Evolutionary conservation across 1,140 invertebrate species (phyloP).

Genomic region (Saccostrea glomerata): DNA sequence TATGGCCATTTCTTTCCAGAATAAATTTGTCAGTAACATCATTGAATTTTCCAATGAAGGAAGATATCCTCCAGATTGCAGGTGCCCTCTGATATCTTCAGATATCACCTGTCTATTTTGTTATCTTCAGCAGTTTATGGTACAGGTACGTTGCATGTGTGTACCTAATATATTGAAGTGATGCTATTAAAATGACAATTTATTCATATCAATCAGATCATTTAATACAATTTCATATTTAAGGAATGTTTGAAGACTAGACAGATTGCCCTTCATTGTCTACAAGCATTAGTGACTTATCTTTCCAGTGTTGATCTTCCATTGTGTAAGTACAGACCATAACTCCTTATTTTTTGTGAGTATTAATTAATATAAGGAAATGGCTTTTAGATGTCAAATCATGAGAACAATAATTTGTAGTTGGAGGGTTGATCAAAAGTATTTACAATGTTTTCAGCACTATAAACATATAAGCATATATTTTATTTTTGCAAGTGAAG

Average conservation of each 20-base stretch:
- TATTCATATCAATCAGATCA: no score
- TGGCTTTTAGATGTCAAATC: no score
- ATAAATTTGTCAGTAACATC: constrained; percentile 39
- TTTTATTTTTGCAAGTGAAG: no score
- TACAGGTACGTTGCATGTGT: constrained; percentile 41
- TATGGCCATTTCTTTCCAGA: constrained; percentile 28
- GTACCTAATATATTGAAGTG: no score
- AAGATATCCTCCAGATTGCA: constrained; percentile 22
- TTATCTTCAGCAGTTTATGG: constrained; percentile 43
- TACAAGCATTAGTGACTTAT: constrained; percentile 2
- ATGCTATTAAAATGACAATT: no score
- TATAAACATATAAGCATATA: no score
- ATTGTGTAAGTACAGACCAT: constrained; percentile 1
- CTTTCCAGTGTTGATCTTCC: neutral
- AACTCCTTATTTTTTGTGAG: no score
- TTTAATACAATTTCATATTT: no score
- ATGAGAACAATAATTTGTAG: no score
- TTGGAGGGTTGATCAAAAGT: no score
- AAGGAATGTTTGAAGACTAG: constrained; percentile 18
- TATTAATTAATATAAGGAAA: no score
- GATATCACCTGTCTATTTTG: constrained; percentile 46
- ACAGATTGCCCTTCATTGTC: neutral
- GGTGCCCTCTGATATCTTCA: constrained; percentile 44
- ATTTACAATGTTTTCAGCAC: no score
- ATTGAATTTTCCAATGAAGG: constrained; percentile 20